A percentile compares a stretch with the other conserved stretches of the same genome.
Conservation (phyloP, 2,113 vertebrate species). For the Ctenomys sociabilis region DNA sequence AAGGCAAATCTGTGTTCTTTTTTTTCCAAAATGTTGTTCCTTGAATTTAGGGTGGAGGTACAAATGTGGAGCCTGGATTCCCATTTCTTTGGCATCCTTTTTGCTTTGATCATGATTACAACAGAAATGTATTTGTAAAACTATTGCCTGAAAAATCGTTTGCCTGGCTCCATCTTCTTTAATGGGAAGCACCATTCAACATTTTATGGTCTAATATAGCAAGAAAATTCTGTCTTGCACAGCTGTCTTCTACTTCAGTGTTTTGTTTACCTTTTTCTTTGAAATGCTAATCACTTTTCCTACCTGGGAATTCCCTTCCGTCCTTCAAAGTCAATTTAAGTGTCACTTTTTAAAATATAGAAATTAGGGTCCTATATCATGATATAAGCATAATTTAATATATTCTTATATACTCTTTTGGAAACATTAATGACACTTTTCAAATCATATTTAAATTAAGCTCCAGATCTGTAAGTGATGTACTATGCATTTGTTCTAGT, state of each 20-base stretch:
- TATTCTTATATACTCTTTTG: neutral
- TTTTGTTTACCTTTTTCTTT: neutral
- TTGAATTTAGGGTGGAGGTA: neutral
- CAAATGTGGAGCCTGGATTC: neutral
- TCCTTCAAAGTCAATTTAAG: neutral
- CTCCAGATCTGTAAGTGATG: neutral
- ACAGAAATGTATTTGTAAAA: neutral
- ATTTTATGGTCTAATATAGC: neutral
- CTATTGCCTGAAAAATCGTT: neutral
- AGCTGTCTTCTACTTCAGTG: neutral
- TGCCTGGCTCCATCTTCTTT: neutral
- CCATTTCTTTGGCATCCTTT: neutral
- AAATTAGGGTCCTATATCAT: neutral
- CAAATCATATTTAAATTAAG: neutral
- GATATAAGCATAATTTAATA: neutral
- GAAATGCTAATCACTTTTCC: neutral
- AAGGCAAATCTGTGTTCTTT: neutral
- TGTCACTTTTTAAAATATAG: neutral
- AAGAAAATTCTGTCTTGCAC: neutral
- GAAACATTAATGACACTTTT: conserved; percentile 8
- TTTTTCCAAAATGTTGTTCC: neutral
- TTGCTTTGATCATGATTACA: neutral
- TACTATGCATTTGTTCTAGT: neutral
- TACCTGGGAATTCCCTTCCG: neutral
- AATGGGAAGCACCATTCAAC: neutral